phyloP scores from a whole-genome alignment of 1,140 invertebrate genomes.

The Bombus haemorrhoidalis region DNA sequence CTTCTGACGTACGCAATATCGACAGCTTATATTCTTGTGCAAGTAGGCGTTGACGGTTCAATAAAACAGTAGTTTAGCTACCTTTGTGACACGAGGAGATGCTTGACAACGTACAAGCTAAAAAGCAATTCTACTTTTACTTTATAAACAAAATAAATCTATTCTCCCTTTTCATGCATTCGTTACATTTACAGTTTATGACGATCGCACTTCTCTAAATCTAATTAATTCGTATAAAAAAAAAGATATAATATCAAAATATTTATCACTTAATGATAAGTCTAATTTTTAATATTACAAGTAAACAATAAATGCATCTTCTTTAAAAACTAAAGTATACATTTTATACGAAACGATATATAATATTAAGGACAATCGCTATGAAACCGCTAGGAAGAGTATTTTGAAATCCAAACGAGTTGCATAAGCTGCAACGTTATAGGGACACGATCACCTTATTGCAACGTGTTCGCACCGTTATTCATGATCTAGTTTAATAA shows the following conservation, averaged over 20 bases:
- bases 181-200: background rate
- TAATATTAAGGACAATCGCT: background rate
- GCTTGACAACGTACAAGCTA: background rate
- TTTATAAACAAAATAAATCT: background rate
- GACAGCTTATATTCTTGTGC: background rate
- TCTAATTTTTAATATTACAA: no score
- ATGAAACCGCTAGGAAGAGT: background rate
- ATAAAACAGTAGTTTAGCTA: background rate
- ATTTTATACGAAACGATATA: background rate
- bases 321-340: background rate
- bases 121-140: background rate
- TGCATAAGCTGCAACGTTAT: slow-evolving; percentile 10
- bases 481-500: slow-evolving; percentile 12
- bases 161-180: background rate
- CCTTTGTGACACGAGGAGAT: background rate
- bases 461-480: slow-evolving; percentile 16
- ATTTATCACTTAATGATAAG: background rate
- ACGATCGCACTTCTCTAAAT: no score
- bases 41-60: slow-evolving; percentile 16
- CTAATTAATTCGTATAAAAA: background rate
- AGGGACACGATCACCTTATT: background rate
- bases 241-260: background rate
- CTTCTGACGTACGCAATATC: slow-evolving; percentile 3
- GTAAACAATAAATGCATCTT: background rate
- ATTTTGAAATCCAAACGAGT: slow-evolving; percentile 15